Conservation (phyloP, 2,888 invertebrate genomes). For the Andrena haemorrhoa region DNA sequence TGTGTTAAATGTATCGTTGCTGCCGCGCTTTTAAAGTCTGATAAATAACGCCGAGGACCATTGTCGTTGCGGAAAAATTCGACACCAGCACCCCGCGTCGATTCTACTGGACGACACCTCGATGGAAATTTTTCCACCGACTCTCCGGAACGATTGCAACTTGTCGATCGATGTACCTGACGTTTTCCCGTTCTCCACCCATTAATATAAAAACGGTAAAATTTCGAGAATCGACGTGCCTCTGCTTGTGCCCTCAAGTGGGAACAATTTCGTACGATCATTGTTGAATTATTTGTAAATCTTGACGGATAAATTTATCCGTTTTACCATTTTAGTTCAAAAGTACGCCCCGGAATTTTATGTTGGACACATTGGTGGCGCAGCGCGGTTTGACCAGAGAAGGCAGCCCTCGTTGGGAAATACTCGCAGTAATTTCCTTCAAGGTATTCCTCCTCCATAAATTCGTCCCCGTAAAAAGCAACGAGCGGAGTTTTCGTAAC, state of each 20-base stretch:
- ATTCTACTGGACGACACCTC: too few species aligned
- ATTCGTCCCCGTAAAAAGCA: slow-evolving; percentile 73
- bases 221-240: too few species aligned
- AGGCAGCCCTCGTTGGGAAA: slow-evolving; percentile 30
- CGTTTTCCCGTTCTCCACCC: too few species aligned
- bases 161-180: too few species aligned
- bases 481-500: slow-evolving; percentile 75
- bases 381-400: slow-evolving; percentile 31
- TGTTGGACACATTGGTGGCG: slow-evolving; percentile 26
- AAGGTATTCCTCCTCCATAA: slow-evolving; percentile 65
- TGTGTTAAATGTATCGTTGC: slow-evolving; percentile 36
- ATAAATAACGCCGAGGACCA: slow-evolving; percentile 28
- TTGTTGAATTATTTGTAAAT: too few species aligned
- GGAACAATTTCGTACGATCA: too few species aligned
- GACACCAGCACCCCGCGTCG: too few species aligned
- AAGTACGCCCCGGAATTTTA: background rate
- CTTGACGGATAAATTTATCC: too few species aligned
- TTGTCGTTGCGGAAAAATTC: slow-evolving; percentile 1
- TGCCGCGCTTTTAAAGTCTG: slow-evolving; percentile 22
- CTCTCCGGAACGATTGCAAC: background rate
- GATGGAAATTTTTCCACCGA: slow-evolving; percentile 26
- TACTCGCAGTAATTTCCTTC: slow-evolving; percentile 31
- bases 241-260: too few species aligned
- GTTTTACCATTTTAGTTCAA: too few species aligned
- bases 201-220: too few species aligned